phyloP scores from a whole-genome alignment of 1,140 invertebrate genomes.

The Panagrolaimus sp. region DNA sequence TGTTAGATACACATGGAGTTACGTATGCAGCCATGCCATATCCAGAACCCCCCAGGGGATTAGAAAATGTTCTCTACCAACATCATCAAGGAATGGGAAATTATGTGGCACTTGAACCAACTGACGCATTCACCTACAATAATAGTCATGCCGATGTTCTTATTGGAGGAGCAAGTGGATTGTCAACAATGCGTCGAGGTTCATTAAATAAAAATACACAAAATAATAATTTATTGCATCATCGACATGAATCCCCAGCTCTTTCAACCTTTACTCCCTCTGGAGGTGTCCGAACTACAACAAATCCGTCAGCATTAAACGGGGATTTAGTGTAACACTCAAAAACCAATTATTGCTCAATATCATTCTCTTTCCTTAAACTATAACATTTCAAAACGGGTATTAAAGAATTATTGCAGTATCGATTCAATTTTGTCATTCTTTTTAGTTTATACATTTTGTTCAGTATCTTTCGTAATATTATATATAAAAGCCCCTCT shows the following conservation, averaged over 20 bases:
- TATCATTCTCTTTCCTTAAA: constrained; percentile 1
- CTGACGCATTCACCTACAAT: constrained; percentile 5
- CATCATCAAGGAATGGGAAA: background rate
- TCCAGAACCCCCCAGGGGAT: constrained; percentile 1
- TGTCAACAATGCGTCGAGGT: constrained; percentile 11
- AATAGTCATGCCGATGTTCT: constrained; percentile 5
- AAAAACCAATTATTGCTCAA: background rate
- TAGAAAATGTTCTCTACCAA: background rate
- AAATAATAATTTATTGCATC: background rate
- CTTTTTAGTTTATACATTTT: too few relatives aligned
- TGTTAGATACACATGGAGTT: constrained; percentile 1
- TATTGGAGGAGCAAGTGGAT: constrained; percentile 5
- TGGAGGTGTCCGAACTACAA: constrained; percentile 4
- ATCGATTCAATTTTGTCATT: too few relatives aligned
- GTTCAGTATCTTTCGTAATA: too few relatives aligned
- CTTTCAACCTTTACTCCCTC: constrained; percentile 16
- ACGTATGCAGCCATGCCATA: constrained; percentile 11
- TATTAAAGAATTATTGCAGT: background rate
- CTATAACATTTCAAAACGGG: constrained; percentile 12
- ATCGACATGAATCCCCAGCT: constrained; percentile 18
- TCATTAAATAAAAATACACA: background rate
- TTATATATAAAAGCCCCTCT: too few relatives aligned
- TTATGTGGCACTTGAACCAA: background rate
- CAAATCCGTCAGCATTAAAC: background rate
- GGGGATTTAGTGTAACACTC: background rate